Evolutionary conservation across 1,140 invertebrate species (phyloP).

Genomic region (Calycopis cecrops): DNA sequence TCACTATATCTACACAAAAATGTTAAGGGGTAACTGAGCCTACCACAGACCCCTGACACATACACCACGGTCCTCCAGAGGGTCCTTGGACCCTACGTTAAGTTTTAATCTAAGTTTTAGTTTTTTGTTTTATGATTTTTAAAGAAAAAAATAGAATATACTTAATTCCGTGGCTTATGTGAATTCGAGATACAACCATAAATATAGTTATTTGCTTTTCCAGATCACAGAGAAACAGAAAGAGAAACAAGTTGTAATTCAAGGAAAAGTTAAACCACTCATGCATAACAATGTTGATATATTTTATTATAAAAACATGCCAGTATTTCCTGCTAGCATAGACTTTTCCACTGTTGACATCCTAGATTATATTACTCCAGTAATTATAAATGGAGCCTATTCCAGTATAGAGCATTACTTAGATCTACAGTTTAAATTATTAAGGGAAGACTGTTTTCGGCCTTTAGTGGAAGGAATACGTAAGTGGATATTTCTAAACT

Average conservation of each 20-base stretch:
- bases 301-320: slow-evolving; percentile 43
- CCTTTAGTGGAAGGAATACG: slow-evolving; percentile 62
- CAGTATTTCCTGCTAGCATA: slow-evolving; percentile 50
- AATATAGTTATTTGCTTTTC: slow-evolving; percentile 9
- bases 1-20: no score
- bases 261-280: not conserved
- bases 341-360: slow-evolving; percentile 35
- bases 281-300: slow-evolving; percentile 26
- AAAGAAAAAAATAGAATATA: no score
- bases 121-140: no score
- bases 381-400: slow-evolving; percentile 60
- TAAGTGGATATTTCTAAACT: slow-evolving; percentile 38
- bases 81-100: no score
- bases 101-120: no score
- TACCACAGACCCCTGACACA: no score
- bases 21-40: no score
- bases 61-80: no score
- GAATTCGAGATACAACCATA: no score
- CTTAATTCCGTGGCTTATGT: no score
- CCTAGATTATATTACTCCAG: slow-evolving; percentile 33
- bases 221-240: slow-evolving; percentile 20
- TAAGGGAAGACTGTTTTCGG: slow-evolving; percentile 61
- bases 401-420: slow-evolving; percentile 51
- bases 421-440: slow-evolving; percentile 57
- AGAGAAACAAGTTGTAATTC: no score